These are phyloP conservation scores for Zaprionus capensis DNA, from an alignment of 1,140 invertebrate genomes.

Conservation along the genomic window DNA sequence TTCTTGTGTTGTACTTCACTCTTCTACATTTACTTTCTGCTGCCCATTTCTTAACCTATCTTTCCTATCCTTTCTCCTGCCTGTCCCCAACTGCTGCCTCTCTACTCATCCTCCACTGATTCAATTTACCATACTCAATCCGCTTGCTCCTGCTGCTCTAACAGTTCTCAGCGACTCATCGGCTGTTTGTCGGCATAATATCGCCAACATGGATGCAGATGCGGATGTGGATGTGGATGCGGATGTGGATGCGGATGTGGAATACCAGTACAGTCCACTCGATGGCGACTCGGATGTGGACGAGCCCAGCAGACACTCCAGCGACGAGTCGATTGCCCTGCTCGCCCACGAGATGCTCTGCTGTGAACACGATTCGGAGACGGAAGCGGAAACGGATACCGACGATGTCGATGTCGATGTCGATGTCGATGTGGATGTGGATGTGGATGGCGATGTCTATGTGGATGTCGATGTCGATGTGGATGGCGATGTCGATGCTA, in stretches of 20 bases:
- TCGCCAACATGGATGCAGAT: not conserved
- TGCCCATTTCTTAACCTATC: not conserved
- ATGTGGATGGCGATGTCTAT: not conserved
- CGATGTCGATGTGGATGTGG: not conserved
- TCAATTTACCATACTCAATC: not conserved
- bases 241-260: constrained; percentile 5
- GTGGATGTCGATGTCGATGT: not conserved
- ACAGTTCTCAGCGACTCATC: constrained; percentile 30
- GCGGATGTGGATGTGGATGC: not conserved
- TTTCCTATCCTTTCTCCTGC: not conserved
- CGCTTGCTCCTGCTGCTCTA: too few relatives aligned
- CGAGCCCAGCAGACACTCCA: not conserved
- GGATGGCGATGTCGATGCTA: not conserved
- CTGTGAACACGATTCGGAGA: constrained; percentile 47
- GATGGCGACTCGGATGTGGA: constrained; percentile 47
- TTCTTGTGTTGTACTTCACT: too few relatives aligned
- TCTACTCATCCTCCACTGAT: not conserved
- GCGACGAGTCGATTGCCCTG: constrained; percentile 54
- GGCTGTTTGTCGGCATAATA: not conserved
- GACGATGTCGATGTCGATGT: not conserved
- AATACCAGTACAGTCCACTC: constrained; percentile 42
- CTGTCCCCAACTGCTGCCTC: not conserved
- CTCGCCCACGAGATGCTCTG: constrained; percentile 60
- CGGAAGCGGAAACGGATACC: constrained; percentile 35
- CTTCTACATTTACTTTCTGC: not conserved